phyloP scores from a whole-genome alignment of 2,113 vertebrate genomes.

The Trematocara marginatum region DNA sequence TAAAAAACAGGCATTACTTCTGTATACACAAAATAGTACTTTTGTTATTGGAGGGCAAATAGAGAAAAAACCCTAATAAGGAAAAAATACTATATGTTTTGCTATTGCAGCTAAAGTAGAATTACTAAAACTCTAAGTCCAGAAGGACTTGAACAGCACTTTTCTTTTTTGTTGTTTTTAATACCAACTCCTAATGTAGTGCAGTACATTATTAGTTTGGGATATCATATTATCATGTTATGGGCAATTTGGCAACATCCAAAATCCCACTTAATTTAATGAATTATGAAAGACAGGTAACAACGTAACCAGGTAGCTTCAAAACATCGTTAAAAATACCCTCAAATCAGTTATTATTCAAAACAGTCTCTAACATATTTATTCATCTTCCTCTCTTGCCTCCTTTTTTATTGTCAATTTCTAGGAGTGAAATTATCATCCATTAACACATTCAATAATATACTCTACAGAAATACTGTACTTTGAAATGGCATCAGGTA shows the following conservation, averaged over 20 bases:
- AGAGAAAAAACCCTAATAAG: background rate
- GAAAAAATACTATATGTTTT: background rate
- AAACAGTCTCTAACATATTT: background rate
- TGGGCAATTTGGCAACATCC: background rate
- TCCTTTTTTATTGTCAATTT: background rate
- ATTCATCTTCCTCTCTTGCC: background rate
- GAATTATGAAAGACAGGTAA: background rate
- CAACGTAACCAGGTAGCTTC: background rate
- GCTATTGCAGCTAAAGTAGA: background rate
- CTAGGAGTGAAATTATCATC: background rate
- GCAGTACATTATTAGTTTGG: background rate
- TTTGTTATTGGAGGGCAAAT: background rate
- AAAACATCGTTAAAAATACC: background rate
- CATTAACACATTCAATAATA: background rate
- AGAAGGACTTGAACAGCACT: background rate
- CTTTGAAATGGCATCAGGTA: background rate
- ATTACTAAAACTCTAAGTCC: background rate
- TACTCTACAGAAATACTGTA: background rate
- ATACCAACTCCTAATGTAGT: background rate
- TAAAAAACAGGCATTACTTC: background rate
- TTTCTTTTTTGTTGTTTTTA: background rate
- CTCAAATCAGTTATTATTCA: background rate
- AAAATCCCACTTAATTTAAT: background rate
- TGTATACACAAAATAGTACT: background rate
- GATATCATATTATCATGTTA: background rate